phyloP scores from a whole-genome alignment of 2,797 vertebrate species.

The Cuculus canorus region DNA sequence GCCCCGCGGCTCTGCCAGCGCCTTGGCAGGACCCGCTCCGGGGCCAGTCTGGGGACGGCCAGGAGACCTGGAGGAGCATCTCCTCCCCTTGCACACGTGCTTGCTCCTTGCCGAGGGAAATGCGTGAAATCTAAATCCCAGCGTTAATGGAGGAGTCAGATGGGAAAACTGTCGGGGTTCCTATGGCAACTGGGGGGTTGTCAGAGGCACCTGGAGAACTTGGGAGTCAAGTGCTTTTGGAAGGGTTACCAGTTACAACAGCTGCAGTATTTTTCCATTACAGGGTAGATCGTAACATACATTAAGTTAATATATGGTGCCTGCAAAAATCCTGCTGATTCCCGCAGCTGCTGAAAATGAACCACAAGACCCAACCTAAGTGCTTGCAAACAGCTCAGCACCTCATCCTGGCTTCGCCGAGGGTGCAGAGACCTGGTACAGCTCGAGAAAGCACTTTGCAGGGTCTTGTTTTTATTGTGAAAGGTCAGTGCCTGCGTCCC shows the following conservation, averaged over 20 bases:
- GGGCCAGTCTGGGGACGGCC: not conserved
- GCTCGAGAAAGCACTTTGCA: not conserved
- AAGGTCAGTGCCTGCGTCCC: not conserved
- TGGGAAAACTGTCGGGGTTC: conserved; percentile 22
- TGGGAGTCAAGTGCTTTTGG: not conserved
- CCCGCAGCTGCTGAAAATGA: not conserved
- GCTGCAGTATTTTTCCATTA: not conserved
- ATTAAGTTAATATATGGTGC: not conserved
- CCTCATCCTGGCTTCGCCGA: not conserved
- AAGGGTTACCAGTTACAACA: not conserved
- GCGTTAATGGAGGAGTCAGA: conserved; percentile 8
- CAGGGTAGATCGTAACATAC: not conserved
- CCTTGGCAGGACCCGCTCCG: not conserved
- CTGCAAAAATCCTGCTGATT: not conserved
- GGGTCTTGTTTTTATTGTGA: not conserved
- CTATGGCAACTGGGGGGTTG: conserved; percentile 38
- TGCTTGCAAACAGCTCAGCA: not conserved
- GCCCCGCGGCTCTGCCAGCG: not conserved
- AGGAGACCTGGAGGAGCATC: not conserved
- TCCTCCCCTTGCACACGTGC: fast-evolving
- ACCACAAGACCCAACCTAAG: not conserved
- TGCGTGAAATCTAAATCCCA: conserved; percentile 11
- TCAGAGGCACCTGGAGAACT: conserved; percentile 44
- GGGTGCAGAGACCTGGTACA: not conserved
- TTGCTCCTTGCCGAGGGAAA: not conserved